Evolutionary conservation across 2,888 invertebrate species (phyloP).

Genomic region (Scaptomyza caliginosa): DNA sequence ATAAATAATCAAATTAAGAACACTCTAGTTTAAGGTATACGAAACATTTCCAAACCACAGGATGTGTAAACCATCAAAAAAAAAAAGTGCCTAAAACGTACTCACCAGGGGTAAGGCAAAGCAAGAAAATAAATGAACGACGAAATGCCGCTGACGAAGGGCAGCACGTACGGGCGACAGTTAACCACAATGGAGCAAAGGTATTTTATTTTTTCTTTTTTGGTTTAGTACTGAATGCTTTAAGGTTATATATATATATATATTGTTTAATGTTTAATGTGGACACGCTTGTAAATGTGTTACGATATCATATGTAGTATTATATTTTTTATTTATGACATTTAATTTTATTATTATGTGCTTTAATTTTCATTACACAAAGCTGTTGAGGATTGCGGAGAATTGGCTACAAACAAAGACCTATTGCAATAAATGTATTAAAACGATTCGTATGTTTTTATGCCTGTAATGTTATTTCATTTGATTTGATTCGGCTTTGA

Average conservation of each 20-base stretch:
- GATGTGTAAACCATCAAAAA: background rate
- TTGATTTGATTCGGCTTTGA: slow-evolving; percentile 62
- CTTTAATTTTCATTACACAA: slow-evolving; percentile 67
- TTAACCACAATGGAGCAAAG: slow-evolving; percentile 6
- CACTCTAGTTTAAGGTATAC: background rate
- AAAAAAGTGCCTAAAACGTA: slow-evolving; percentile 12
- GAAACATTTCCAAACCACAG: background rate
- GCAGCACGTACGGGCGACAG: background rate
- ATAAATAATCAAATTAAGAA: background rate
- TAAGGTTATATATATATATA: slow-evolving; percentile 15
- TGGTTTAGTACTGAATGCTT: background rate
- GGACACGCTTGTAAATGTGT: slow-evolving; percentile 33
- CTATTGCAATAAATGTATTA: slow-evolving; percentile 30
- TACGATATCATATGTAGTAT: no score
- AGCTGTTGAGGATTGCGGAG: slow-evolving; percentile 3
- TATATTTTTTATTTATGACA: slow-evolving; percentile 64
- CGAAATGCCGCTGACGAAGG: background rate
- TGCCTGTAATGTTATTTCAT: slow-evolving; percentile 26
- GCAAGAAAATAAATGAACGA: background rate
- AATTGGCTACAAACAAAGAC: slow-evolving; percentile 28
- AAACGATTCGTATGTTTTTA: slow-evolving; percentile 11
- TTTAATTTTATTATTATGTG: slow-evolving; percentile 71
- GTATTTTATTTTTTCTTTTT: no score
- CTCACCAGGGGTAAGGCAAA: slow-evolving; percentile 48
- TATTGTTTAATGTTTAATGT: slow-evolving; percentile 67